Base-by-base conservation (phyloP, 2,797 vertebrate genomes). In the Acomys russatus region DNA sequence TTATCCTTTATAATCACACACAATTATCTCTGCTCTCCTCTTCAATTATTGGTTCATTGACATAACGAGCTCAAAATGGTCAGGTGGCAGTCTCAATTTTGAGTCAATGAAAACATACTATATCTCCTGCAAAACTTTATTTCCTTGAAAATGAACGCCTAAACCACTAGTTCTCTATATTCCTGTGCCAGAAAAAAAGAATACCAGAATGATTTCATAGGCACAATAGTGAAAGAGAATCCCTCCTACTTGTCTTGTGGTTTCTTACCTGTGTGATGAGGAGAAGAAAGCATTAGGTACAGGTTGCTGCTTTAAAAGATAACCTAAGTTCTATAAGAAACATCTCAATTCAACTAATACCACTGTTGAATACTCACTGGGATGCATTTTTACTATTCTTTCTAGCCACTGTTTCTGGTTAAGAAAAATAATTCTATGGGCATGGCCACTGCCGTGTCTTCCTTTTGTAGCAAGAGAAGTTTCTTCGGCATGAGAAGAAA, bases 41-140 rank as follows among this genome's bases (percentile, higher is more conserved):
- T 71, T 74, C 10, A 70, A 4, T 54, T 88, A 54, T 61, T 84
- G 56, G 20, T 59, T 94, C 64, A 92, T 28, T 79, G 91, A 92
- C 6, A 79, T 22, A 92, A 89, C 86, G 38, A 93, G 51, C 14
- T 61, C 66, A 23, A 79, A 79, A 74, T 78, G 5, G 22, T 49
- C 20, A 92, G 38, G 38, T 66, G 17, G 80, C 23, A 88, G 35
- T 85, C 10, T 88, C 38, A 59, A 64, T 11, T 86, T n/a, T 91
- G 87, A 74, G 66, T 96, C 70, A 92, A 6, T 63, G 49, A 22
- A 91, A n/a, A 3, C 44, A 9, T 88, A 1, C 70, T 66, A 15
- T 9, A 1, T 87, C 25, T 59, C 14, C 33, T 70, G 25, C 61
- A 90, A 96, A 90, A 2, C 1, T 25, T 71, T 73, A 92, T 0